A percentile compares a stretch with the other conserved stretches of the same genome.
phyloP scores from a whole-genome alignment of 2,113 vertebrate species.

The Syngnathus typhle region DNA sequence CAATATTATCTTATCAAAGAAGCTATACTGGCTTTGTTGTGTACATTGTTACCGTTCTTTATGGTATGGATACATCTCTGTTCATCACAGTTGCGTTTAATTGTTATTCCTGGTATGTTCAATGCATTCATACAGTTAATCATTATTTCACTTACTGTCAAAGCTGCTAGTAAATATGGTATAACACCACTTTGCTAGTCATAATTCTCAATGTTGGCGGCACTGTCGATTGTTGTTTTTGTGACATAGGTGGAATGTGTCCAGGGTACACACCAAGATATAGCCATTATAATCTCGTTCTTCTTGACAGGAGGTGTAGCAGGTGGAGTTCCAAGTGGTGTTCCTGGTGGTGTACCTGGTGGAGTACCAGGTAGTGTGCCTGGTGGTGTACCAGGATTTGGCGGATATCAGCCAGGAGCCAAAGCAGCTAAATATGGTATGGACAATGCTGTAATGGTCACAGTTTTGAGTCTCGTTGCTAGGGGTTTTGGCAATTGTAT shows the following conservation, averaged over 20 bases:
- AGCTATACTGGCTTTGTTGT: background rate
- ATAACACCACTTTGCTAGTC: background rate
- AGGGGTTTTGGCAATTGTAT: background rate
- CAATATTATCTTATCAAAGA: background rate
- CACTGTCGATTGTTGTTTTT: background rate
- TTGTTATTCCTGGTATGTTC: background rate
- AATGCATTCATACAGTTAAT: background rate
- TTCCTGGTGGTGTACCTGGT: background rate
- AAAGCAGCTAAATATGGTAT: slow-evolving; percentile 9
- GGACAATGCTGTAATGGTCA: background rate
- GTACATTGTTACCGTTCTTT: background rate
- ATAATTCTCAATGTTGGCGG: background rate
- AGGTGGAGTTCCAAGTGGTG: slow-evolving; percentile 15
- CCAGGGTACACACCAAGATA: slow-evolving; percentile 44
- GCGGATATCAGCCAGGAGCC: slow-evolving; percentile 3
- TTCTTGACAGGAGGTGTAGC: slow-evolving; percentile 1
- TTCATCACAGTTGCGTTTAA: background rate
- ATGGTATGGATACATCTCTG: background rate
- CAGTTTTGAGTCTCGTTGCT: background rate
- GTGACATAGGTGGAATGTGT: slow-evolving; percentile 30
- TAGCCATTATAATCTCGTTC: slow-evolving; percentile 15
- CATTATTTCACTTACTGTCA: background rate
- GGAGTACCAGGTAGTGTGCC: background rate
- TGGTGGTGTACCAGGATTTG: slow-evolving; percentile 1
- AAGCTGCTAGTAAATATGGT: too few relatives aligned